Evolutionary conservation across 2,113 vertebrate species (phyloP), one percentile per base, ranked within the genome.

Genomic region (Ascaphus truei): DNA sequence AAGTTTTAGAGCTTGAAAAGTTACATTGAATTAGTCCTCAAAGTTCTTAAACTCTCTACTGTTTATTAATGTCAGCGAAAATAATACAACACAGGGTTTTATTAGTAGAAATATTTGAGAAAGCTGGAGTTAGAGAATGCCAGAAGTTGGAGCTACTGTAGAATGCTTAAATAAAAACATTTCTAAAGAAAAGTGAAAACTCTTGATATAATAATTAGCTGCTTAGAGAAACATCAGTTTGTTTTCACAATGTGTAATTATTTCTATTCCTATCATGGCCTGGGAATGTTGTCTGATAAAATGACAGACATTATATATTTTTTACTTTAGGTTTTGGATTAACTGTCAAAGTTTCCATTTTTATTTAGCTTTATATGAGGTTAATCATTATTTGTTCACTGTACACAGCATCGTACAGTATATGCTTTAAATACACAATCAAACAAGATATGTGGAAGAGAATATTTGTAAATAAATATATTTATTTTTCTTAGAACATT

Each of bases 21-120:
- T 84, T 84, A 84, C 80, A 88, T 89, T 93, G 83, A 85, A 73
- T 85, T 92, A 88, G 93, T 91, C 87, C 74, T 72, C 88, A 89
- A 86, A 93, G 93, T 92, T 87, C 61, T 83, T 88, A 86, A 83
- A 83, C 81, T 79, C 83, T 89, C 82, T 82, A 87, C 80, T 85
- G 57, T 75, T 77, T 80, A 80, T 84, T 84, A 80, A 50, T 73
- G 51, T 68, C 25, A 76, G 57, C 79, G 68, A 71, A 71, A n/a
- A n/a, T n/a, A n/a, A 75, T 2, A 45, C 66, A 85, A 73, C 74
- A 69, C 56, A 69, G 13, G 72, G 25, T 66, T 83, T 75, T 41
- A 73, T 79, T 72, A 58, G 10, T 63, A 63, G 9, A 23, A 48
- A 34, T 51, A 71, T 66, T 43, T 76, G 29, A 75, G 18, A 83